These are phyloP conservation scores for Trisateles emortualis DNA, from an alignment of 2,888 invertebrate species.

Conservation along the genomic window DNA sequence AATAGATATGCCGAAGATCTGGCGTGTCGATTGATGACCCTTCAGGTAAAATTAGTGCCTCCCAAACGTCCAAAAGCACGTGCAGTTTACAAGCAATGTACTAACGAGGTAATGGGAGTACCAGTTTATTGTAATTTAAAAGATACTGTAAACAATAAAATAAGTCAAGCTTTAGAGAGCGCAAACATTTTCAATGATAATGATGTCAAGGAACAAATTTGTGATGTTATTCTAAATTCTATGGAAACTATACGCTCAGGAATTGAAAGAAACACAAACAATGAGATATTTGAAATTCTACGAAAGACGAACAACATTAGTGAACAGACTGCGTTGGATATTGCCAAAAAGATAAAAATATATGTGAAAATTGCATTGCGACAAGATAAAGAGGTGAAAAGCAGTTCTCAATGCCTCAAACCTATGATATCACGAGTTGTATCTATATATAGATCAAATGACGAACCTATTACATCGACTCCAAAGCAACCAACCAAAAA, in stretches of 20 bases:
- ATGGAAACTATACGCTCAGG: slow-evolving; percentile 7
- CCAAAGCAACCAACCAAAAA: slow-evolving; percentile 47
- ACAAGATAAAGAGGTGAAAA: slow-evolving; percentile 5
- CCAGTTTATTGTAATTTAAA: slow-evolving; percentile 11
- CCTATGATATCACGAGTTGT: slow-evolving; percentile 36
- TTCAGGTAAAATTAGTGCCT: slow-evolving; percentile 30
- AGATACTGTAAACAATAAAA: slow-evolving; percentile 3
- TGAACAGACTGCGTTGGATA: slow-evolving; percentile 10
- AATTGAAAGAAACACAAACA: slow-evolving; percentile 12
- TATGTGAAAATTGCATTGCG: slow-evolving; percentile 21
- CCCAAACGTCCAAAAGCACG: neutral
- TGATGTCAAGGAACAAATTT: slow-evolving; percentile 28
- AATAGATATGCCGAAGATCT: slow-evolving; percentile 51
- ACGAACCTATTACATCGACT: slow-evolving; percentile 52
- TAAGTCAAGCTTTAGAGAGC: slow-evolving; percentile 4
- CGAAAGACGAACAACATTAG: slow-evolving; percentile 19
- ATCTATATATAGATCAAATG: slow-evolving; percentile 50
- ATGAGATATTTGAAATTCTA: slow-evolving; percentile 19
- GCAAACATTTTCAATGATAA: neutral
- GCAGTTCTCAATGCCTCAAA: slow-evolving; percentile 28
- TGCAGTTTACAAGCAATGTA: neutral
- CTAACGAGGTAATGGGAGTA: slow-evolving; percentile 7
- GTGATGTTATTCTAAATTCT: slow-evolving; percentile 31
- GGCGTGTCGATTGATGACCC: slow-evolving; percentile 38
- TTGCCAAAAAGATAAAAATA: slow-evolving; percentile 31